phyloP scores from a whole-genome alignment of 2,888 invertebrate species.

The Amphipyra tragopoginis region DNA sequence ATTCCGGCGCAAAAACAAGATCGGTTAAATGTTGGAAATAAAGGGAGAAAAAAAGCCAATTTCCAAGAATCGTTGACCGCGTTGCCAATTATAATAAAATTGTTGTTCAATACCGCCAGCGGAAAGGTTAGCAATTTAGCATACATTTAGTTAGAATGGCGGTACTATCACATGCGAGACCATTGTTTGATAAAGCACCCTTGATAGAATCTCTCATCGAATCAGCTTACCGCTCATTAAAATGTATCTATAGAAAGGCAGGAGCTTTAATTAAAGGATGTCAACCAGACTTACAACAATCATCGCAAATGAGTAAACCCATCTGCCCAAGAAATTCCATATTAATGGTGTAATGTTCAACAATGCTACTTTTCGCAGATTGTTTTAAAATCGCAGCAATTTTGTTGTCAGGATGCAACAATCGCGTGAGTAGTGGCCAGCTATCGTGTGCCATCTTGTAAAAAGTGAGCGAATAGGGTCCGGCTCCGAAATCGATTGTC shows the following conservation, averaged over 20 bases:
- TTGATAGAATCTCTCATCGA: not conserved
- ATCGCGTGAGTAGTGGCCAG: constrained; percentile 37
- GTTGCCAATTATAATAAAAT: constrained; percentile 88
- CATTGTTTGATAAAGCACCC: constrained; percentile 26
- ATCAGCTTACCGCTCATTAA: constrained; percentile 26
- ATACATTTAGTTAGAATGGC: constrained; percentile 69
- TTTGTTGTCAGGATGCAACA: constrained; percentile 49
- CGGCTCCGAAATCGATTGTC: constrained; percentile 68
- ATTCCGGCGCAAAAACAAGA: constrained; percentile 84
- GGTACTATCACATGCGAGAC: constrained; percentile 51
- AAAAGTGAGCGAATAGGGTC: constrained; percentile 55
- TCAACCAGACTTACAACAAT: constrained; percentile 36
- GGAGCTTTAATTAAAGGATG: constrained; percentile 47
- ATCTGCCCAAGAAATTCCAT: constrained; percentile 38
- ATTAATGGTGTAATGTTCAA: constrained; percentile 45
- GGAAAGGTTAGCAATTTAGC: constrained; percentile 81
- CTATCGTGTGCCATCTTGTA: constrained; percentile 49
- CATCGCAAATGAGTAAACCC: constrained; percentile 32
- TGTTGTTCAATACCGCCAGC: constrained; percentile 83
- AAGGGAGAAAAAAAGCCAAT: constrained; percentile 79
- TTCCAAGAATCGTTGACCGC: constrained; percentile 87
- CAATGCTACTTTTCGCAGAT: constrained; percentile 42
- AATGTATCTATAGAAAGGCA: constrained; percentile 26
- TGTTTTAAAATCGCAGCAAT: constrained; percentile 46
- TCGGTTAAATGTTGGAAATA: constrained; percentile 83